Evolutionary conservation across 35 echinoderm and acorn worm genomes (phyloP), one percentile per base, ranked within the genome.

Genomic region (Ptychodera flava): DNA sequence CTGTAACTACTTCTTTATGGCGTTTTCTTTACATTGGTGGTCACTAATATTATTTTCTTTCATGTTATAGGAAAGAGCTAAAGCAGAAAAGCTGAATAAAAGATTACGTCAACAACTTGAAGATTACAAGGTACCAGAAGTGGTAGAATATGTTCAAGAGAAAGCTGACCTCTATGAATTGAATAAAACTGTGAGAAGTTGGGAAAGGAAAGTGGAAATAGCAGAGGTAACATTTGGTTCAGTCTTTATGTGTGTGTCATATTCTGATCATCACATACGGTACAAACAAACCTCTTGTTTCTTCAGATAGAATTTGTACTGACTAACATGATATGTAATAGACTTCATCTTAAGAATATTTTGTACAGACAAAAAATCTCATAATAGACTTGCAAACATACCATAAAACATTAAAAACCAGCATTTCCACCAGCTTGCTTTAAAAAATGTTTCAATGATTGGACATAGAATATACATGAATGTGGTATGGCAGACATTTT

Each of bases 201-300:
- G 96, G 96, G 92, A 99, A 90, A 99, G 96, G 78, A 99, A 99
- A 86, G 96, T 99, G 30, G 96, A 99, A 64, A 99, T 99, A 79
- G 96, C 96, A 36, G 96, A 99, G 85, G 96, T 99, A 78, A 86
- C 85, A 1, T 33, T 30, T 31, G 31, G 28, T 16, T 29, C 76
- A 33, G 36, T 37, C 35, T 78, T 37, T n/a, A 84, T 30, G 28
- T 91, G 0, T 16, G 30, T 27, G 30, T 0, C 27, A 0, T 75
- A 33, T 77, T 77, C 2, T 31, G 14, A 30, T 36, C 22, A 37
- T 2, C 28, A 78, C 27, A 31, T 30, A 29, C 32, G 35, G 52
- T 29, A 32, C 35, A 0, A 78, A 12, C 29, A 0, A 64, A 15
- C 27, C 30, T 31, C 29, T 35, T 80, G 30, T 36, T 14, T 79